Evolutionary conservation across 1,140 invertebrate species (phyloP).

Genomic region (Ridgeia piscesae): DNA sequence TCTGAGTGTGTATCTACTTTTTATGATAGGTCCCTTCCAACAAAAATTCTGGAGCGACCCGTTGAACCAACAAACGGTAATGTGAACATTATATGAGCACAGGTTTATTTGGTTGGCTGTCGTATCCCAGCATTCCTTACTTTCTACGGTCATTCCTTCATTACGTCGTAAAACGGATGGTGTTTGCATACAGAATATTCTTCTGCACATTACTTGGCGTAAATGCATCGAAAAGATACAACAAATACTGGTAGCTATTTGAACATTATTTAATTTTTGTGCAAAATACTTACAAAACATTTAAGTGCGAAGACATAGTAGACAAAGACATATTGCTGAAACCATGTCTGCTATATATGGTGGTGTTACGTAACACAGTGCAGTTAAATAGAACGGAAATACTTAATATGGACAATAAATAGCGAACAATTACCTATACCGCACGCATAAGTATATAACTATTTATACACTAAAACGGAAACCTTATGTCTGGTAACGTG

Average conservation of each 20-base stretch:
- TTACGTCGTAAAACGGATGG: neutral
- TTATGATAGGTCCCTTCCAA: too few relatives aligned
- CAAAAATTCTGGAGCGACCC: too few relatives aligned
- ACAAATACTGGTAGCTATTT: neutral
- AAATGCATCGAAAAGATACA: neutral
- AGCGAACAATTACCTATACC: neutral
- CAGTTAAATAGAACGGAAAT: neutral
- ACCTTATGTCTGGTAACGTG: neutral
- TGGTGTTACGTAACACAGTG: neutral
- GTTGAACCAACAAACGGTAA: too few relatives aligned
- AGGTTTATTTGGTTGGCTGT: neutral
- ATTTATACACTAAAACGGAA: neutral
- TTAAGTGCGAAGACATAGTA: neutral
- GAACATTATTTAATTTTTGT: too few relatives aligned
- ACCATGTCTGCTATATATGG: neutral
- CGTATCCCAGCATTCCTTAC: neutral
- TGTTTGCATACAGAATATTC: neutral
- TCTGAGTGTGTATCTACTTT: too few relatives aligned
- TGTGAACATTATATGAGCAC: neutral
- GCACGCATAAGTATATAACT: neutral
- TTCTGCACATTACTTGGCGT: neutral
- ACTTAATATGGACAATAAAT: neutral
- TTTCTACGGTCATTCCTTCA: neutral
- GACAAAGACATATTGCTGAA: too few relatives aligned
- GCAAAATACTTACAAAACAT: too few relatives aligned